Evolutionary conservation across 2,797 vertebrate genomes (phyloP).

Genomic region (Chaetophractus vellerosus): DNA sequence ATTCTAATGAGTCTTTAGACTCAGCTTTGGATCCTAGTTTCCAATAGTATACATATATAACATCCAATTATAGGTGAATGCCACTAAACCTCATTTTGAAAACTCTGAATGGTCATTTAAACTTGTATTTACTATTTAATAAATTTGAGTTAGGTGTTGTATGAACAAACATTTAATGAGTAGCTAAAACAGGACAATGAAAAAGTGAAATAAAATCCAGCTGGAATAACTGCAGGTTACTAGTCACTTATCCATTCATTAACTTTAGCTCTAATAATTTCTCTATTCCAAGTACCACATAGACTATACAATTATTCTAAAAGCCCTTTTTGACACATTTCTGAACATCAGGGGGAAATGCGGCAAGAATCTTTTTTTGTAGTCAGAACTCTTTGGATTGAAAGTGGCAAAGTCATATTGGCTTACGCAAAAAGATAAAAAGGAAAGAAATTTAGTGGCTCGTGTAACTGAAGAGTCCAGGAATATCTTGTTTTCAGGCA

Average conservation of each 20-base stretch:
- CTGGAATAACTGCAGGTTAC: neutral
- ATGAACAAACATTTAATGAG: neutral
- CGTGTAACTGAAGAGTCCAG: neutral
- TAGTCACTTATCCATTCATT: neutral
- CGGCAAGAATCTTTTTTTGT: neutral
- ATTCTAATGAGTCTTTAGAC: neutral
- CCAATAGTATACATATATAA: neutral
- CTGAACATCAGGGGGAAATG: neutral
- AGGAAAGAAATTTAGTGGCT: neutral
- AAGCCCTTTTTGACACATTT: neutral
- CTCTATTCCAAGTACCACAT: neutral
- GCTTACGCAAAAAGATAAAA: neutral
- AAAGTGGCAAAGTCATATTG: neutral
- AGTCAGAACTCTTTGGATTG: neutral
- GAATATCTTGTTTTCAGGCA: neutral
- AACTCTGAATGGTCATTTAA: conserved; percentile 19
- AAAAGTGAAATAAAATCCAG: conserved; percentile 4
- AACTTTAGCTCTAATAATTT: too few species aligned
- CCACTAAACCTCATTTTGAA: conserved; percentile 36
- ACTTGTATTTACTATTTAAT: neutral
- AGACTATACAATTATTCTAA: neutral
- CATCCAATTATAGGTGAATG: neutral
- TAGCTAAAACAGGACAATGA: neutral
- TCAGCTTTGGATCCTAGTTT: neutral
- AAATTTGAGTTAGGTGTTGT: conserved; percentile 21